These are phyloP conservation scores for Osmerus eperlanus DNA, from an alignment of 2,113 vertebrate genomes.

Conservation along the genomic window DNA sequence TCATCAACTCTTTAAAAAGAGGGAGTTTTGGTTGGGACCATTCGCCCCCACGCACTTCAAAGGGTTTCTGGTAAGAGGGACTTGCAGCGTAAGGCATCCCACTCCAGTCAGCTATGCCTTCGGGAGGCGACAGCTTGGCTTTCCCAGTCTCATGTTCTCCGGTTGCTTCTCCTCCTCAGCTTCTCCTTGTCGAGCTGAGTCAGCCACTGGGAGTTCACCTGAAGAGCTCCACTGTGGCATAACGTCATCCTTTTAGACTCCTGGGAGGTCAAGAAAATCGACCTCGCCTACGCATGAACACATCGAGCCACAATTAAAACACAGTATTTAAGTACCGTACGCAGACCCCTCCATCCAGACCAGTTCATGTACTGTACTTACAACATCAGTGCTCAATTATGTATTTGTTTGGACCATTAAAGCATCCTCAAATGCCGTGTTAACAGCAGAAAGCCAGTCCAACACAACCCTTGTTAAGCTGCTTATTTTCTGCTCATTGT, in stretches of 20 bases:
- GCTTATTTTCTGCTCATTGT: constrained; percentile 18
- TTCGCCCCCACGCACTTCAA: constrained; percentile 43
- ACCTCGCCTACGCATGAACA: too few species aligned
- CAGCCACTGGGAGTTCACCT: not conserved
- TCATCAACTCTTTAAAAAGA: constrained; percentile 6
- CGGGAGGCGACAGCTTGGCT: constrained; percentile 34
- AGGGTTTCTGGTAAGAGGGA: constrained; percentile 7
- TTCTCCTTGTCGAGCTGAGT: constrained; percentile 46
- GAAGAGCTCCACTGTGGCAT: not conserved
- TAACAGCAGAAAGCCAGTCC: not conserved
- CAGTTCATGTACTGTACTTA: not conserved
- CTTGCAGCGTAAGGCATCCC: constrained; percentile 39
- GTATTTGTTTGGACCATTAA: too few species aligned
- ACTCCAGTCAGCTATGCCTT: constrained; percentile 16
- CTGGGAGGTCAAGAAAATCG: not conserved
- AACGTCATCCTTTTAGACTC: not conserved
- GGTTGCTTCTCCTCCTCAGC: constrained; percentile 33
- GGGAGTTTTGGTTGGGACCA: constrained; percentile 4
- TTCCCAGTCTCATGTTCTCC: constrained; percentile 27
- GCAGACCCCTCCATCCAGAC: not conserved
- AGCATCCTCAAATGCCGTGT: not conserved
- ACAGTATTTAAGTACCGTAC: too few species aligned
- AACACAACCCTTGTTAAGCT: constrained; percentile 27
- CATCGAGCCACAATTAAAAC: too few species aligned
- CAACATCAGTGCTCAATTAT: not conserved